phyloP scores from a whole-genome alignment of 2,888 invertebrate species.

The Heliconius cydno region DNA sequence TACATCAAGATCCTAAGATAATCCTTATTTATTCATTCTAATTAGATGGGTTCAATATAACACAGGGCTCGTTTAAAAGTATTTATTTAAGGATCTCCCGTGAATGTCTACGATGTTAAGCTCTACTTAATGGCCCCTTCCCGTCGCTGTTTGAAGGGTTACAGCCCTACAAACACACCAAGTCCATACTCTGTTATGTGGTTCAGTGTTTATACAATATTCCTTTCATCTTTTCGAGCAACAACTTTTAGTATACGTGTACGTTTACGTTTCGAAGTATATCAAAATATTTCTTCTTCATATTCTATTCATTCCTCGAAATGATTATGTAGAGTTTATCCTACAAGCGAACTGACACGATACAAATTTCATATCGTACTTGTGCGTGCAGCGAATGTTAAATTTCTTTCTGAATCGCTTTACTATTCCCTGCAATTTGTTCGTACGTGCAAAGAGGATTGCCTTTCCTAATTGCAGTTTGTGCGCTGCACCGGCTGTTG shows the following conservation, averaged over 20 bases:
- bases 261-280: constrained; percentile 1
- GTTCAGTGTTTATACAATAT: constrained; percentile 33
- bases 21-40: constrained; percentile 76
- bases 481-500: constrained; percentile 39
- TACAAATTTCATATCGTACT: constrained; percentile 38
- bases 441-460: constrained; percentile 77
- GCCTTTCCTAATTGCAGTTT: constrained; percentile 69
- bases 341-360: constrained; percentile 34
- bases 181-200: constrained; percentile 34
- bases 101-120: constrained; percentile 61
- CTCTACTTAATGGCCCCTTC: constrained; percentile 64
- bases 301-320: constrained; percentile 17
- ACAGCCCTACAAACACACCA: constrained; percentile 43
- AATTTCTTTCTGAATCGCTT: constrained; percentile 52
- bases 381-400: constrained; percentile 45
- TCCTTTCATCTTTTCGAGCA: constrained; percentile 35
- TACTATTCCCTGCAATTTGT: constrained; percentile 72
- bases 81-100: constrained; percentile 65
- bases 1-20: constrained; percentile 70
- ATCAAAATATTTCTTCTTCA: neutral
- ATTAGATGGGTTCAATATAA: constrained; percentile 64
- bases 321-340: constrained; percentile 44
- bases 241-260: constrained; percentile 4
- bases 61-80: constrained; percentile 56
- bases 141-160: constrained; percentile 52